A percentile compares a stretch with the other conserved stretches of the same genome.
phyloP scores from a whole-genome alignment of 2,888 invertebrate genomes.

The Gymnosoma rotundatum region DNA sequence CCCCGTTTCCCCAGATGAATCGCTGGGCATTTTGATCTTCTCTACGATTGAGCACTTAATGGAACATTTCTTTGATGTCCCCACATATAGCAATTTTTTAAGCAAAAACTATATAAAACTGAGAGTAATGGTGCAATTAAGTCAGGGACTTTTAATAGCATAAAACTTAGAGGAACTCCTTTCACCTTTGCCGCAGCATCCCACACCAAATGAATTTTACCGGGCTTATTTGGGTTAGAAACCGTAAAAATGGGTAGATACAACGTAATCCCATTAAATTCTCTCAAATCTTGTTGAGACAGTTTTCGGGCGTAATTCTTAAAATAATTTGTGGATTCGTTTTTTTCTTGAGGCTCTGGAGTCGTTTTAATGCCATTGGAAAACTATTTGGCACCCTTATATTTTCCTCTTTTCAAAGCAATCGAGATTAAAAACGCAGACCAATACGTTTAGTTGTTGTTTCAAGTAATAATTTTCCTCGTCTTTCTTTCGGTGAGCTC shows the following conservation, averaged over 20 bases:
- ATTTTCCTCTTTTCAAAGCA: neutral
- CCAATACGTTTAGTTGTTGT: no score
- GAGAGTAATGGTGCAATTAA: neutral
- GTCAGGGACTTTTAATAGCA: neutral
- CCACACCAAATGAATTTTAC: no score
- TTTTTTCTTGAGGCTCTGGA: neutral
- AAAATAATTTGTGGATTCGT: neutral
- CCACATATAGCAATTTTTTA: neutral
- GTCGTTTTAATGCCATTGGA: no score
- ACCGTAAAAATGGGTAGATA: conserved; percentile 1
- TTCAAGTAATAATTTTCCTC: no score
- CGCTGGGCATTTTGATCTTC: no score
- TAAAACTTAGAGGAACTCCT: neutral
- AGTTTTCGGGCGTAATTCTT: neutral
- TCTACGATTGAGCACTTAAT: neutral
- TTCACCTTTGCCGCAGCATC: no score
- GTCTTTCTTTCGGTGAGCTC: neutral
- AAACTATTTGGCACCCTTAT: conserved; percentile 1
- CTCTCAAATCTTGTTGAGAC: neutral
- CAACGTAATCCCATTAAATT: neutral
- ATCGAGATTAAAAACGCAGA: neutral
- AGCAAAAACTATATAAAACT: neutral
- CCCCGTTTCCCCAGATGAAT: no score
- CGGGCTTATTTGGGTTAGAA: no score
- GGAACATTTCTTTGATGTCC: neutral